Percentiles rank a stretch among this genome's conserved stretches.
Conservation (phyloP, 2,888 invertebrate species). For the Furcula furcula region DNA sequence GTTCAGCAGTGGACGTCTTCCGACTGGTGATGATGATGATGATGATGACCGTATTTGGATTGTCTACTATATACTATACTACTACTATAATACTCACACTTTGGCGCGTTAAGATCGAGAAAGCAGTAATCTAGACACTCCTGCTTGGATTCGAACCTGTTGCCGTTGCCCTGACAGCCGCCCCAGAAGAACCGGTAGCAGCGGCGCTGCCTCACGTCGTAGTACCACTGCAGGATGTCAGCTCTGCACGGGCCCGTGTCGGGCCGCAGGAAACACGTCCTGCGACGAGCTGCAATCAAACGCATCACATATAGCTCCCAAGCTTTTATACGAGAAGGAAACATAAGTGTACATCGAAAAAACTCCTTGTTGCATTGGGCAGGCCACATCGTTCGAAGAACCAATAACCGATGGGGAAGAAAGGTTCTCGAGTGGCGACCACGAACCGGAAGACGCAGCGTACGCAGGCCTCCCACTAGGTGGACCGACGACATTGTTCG, state of each 20-base stretch:
- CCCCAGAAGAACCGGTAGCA: slow-evolving; percentile 69
- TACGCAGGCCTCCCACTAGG: too few relatives aligned
- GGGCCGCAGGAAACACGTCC: slow-evolving; percentile 59
- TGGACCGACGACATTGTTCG: too few relatives aligned
- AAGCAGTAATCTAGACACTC: slow-evolving; percentile 45
- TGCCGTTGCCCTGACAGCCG: slow-evolving; percentile 72
- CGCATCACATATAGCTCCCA: not conserved
- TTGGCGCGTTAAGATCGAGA: slow-evolving; percentile 26
- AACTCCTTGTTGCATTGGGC: too few relatives aligned
- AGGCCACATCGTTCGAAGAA: too few relatives aligned
- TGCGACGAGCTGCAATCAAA: slow-evolving; percentile 45
- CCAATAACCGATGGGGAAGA: not conserved
- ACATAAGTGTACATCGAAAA: too few relatives aligned
- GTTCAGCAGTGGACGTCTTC: too few relatives aligned
- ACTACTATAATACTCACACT: too few relatives aligned
- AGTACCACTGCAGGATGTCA: slow-evolving; percentile 65
- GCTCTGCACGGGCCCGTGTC: slow-evolving; percentile 68
- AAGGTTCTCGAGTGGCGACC: not conserved
- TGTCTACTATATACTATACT: too few relatives aligned
- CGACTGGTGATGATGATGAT: too few relatives aligned
- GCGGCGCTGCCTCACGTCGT: slow-evolving; percentile 42
- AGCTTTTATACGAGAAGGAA: too few relatives aligned
- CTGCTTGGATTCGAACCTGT: slow-evolving; percentile 44
- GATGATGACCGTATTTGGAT: too few relatives aligned
- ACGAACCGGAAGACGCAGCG: not conserved